These are phyloP conservation scores for Platygyra sinensis DNA, from an alignment of 64 coral and sea anemone genomes.

Conservation along the genomic window DNA sequence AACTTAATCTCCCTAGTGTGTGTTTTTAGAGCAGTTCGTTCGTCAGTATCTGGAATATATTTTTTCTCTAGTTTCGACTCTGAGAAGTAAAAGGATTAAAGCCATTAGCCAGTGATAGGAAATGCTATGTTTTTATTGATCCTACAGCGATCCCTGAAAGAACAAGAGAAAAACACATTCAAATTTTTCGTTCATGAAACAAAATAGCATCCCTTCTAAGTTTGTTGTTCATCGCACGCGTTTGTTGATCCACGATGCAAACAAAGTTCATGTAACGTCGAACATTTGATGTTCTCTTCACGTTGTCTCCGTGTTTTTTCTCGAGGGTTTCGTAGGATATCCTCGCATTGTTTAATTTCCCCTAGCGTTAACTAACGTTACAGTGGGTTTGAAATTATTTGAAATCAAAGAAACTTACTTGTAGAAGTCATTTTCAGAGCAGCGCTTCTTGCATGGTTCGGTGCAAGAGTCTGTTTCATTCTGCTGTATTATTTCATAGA, in stretches of 20 bases:
- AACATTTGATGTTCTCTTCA: no score
- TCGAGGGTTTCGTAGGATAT: slow-evolving; percentile 28
- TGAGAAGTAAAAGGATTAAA: neutral
- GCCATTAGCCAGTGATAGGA: neutral
- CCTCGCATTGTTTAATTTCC: neutral
- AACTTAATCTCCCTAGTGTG: no score
- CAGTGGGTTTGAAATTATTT: neutral
- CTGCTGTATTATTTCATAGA: no score
- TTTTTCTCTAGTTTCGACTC: neutral
- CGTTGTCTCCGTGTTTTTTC: slow-evolving; percentile 7
- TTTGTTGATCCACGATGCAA: neutral
- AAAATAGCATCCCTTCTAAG: no score
- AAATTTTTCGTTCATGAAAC: neutral
- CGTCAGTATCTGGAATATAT: neutral
- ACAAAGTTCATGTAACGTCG: no score
- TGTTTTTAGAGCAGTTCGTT: neutral
- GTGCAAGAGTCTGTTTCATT: no score
- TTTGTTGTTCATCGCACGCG: no score
- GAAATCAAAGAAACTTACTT: neutral
- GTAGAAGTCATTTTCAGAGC: no score
- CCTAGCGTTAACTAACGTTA: neutral
- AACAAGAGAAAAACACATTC: neutral
- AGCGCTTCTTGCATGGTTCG: no score
- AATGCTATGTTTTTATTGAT: slow-evolving; percentile 38
- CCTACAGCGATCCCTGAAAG: slow-evolving; percentile 21